Evolutionary conservation across 2,888 invertebrate species (phyloP), one percentile per base, ranked within the genome.

Genomic region (Junonia oenone): DNA sequence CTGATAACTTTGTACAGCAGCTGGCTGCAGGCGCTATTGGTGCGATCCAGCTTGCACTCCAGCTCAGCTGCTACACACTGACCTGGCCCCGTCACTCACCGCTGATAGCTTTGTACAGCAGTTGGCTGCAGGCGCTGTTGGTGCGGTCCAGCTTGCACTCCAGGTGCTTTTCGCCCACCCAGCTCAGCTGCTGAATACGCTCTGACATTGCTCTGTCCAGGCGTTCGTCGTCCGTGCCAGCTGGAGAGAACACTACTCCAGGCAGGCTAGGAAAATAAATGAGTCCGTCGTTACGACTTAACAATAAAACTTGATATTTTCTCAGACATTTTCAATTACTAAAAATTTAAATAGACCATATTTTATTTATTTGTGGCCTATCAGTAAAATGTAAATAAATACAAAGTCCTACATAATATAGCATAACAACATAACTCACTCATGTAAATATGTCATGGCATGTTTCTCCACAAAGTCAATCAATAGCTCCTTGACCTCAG

Each of bases 401-500:
- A n/a, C n/a, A n/a, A n/a, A n/a, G n/a, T n/a, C n/a, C n/a, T n/a
- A n/a, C n/a, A n/a, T n/a, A n/a, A n/a, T n/a, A n/a, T 13, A 27
- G 8, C 5, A 22, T 9, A 17, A 1, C 11, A 1, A 15, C 19
- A 19, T n/a, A 8, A 81, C 90, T 90, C 72, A 94, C 94, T 95
- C 94, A 76, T 99, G 99, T 58, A 98, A 91, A 71, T 95, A 93
- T 0, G 96, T 95, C 94, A 98, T 98, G 48, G 98, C 93, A 75
- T 97, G 97, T 72, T 96, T 96, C 86, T 99, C 99, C 45, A 97
- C 95, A 75, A 96, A 97, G 85, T 98, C 98, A 75, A 98, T 92
- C 58, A 99, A 91, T 66, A 93, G 92, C 69, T 97, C 97, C 67
- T 94, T 93, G 38, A 94, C 92, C 66, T 98, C 97, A 0, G 91